Conservation (phyloP, 2,797 vertebrate species). For the Myotis myotis region DNA sequence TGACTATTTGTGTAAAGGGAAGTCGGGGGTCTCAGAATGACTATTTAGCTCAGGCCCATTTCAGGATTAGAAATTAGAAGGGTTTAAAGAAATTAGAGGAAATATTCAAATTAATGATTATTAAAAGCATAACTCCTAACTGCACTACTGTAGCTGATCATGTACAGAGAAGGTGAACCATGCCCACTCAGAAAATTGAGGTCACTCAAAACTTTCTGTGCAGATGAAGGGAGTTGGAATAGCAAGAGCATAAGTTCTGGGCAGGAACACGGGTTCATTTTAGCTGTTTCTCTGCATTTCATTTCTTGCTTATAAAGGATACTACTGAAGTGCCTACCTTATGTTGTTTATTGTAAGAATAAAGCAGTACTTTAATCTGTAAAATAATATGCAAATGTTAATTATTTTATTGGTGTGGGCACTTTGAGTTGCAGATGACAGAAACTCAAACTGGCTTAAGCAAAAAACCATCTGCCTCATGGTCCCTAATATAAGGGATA, state of each 20-base stretch:
- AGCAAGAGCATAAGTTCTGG: not conserved
- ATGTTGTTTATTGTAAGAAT: not conserved
- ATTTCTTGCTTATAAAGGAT: not conserved
- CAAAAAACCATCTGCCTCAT: not conserved
- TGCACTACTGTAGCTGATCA: not conserved
- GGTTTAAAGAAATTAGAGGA: not conserved
- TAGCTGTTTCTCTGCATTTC: not conserved
- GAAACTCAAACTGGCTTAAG: not conserved
- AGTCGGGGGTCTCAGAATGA: not conserved
- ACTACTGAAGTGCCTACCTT: not conserved
- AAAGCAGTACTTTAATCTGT: not conserved
- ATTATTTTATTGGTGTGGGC: not conserved
- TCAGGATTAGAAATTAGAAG: conserved; percentile 15
- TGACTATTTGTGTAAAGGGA: not conserved
- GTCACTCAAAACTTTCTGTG: not conserved
- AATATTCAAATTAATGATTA: not conserved
- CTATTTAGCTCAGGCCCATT: not conserved
- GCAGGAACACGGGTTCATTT: not conserved
- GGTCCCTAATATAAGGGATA: not conserved
- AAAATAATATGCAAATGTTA: not conserved
- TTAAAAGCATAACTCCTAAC: not conserved
- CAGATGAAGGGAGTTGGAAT: not conserved
- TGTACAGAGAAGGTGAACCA: not conserved
- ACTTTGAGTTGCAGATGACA: not conserved
- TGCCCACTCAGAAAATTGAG: not conserved